Base-by-base conservation (phyloP, 2,888 invertebrate genomes). In the Cheilosia scutellata region DNA sequence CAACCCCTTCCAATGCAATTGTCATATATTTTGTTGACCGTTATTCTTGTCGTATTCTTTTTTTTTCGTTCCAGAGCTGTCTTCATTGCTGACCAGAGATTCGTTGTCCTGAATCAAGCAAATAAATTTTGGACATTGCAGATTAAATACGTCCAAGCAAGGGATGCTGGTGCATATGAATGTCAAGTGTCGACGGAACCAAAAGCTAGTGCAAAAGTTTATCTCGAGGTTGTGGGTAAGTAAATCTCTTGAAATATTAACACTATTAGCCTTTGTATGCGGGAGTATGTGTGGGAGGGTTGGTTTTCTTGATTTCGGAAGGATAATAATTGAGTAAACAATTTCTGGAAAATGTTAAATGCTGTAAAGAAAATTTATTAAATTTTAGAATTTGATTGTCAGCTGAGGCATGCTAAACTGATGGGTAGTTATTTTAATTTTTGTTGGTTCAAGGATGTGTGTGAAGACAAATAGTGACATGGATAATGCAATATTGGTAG, bases 111-210 rank as follows among this genome's bases (percentile, higher is more conserved):
- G 87, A 92, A 92, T 78, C 92, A 92, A 88, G 91, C 92, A 57
- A 92, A 92, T 87, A 92, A 92, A 89, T 92, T 91, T 88, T 98
- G 98, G 98, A 97, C 97, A 57, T 93, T 98, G 88, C 97, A 97
- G 94, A 96, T 96, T 90, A 97, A 97, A 93, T 97, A 97, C 94
- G 97, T 97, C 89, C 97, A 97, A 93, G 95, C 96, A 88, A 94
- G 97, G 88, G 98, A 98, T 93, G 97, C 97, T 88, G 98, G 98
- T 88, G 94, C 96, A 91, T 98, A 98, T 93, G 98, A 98, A 94
- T 98, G 97, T 93, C 98, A 98, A 95, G 97, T 98, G 91, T 97
- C 97, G 93, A 97, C 97, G 89, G 97, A 97, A 93, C 97, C 97
- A 90, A 98, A 98, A 94, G 96, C 97, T 95, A 97, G 97, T 93